Base-by-base conservation (phyloP, 2,797 vertebrate species). In the Channallabes apus region DNA sequence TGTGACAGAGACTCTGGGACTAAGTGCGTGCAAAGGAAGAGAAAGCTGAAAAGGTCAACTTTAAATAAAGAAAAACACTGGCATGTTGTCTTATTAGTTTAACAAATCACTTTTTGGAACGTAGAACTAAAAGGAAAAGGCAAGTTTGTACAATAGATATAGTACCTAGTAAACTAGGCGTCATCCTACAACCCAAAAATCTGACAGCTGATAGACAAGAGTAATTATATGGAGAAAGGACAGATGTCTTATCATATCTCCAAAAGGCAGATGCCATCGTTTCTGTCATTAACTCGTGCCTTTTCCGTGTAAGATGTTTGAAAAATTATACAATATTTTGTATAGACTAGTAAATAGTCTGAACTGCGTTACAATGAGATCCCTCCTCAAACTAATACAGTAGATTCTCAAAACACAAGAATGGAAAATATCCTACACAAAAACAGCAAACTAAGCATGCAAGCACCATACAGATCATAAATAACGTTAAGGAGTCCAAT, bases 401-500 rank as follows among this genome's bases (percentile, higher is more conserved):
- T n/a, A n/a, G 20, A 29, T 15, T 59, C 12, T 59, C 59, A 82
- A 68, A 24, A 64, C 27, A 81, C 62, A 71, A 6, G 7, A 58
- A 58, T 71, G 27, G 54, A 82, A 71, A 82, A 59, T 27, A 59
- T 17, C 32, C 29, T 12, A 17, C 62, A 54, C 24, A 61, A 41
- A 72, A 41, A 46, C 38, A 85, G 82, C 67, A 80, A 86, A 87
- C 88, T 84, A 46, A 46, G 46, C 11, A 12, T 75, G 75, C 35
- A n/a, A 65, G 65, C 64, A 56, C 46, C 86, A 78, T 5, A 83
- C 85, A 89, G 89, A 89, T 90, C 87, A 81, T 62, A 68, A 81
- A 85, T 84, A 79, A 87, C 86, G 80, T 84, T 85, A 71, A 87
- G 84, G 38, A 76, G 87, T 84, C 38, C 87, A 80, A 89, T 86